phyloP scores from a whole-genome alignment of 2,888 invertebrate genomes.

The Colostygia pectinataria region DNA sequence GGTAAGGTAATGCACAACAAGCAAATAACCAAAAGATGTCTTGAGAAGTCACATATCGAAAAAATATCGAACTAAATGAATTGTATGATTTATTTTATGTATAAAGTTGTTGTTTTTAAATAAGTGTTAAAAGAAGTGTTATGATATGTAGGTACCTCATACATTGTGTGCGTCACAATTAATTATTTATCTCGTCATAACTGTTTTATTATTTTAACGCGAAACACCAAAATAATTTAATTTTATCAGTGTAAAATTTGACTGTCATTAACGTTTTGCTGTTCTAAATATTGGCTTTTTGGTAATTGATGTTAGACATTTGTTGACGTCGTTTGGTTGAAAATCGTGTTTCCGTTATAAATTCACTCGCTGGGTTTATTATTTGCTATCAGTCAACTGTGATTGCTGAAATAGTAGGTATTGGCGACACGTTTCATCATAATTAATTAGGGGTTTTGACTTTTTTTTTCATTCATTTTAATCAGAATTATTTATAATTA shows the following conservation, averaged over 20 bases:
- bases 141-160: too few relatives aligned
- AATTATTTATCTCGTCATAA: not conserved
- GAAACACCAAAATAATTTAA: slow-evolving; percentile 22
- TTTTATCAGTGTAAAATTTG: slow-evolving; percentile 35
- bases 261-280: slow-evolving; percentile 40
- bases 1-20: too few relatives aligned
- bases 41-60: too few relatives aligned
- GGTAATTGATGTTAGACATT: slow-evolving; percentile 55
- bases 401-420: slow-evolving; percentile 52
- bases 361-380: slow-evolving; percentile 55
- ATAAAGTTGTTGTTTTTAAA: too few relatives aligned
- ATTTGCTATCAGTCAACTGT: slow-evolving; percentile 49
- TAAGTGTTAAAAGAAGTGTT: too few relatives aligned
- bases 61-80: too few relatives aligned
- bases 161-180: not conserved
- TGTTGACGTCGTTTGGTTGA: slow-evolving; percentile 55
- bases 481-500: too few relatives aligned
- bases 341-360: slow-evolving; percentile 46
- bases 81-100: too few relatives aligned
- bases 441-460: slow-evolving; percentile 23
- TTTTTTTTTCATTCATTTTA: too few relatives aligned
- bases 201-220: slow-evolving; percentile 5
- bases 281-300: slow-evolving; percentile 48
- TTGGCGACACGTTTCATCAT: slow-evolving; percentile 43
- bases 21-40: too few relatives aligned